Base-by-base conservation (phyloP, 2,797 vertebrate genomes). In the Amphiprion clarkii region DNA sequence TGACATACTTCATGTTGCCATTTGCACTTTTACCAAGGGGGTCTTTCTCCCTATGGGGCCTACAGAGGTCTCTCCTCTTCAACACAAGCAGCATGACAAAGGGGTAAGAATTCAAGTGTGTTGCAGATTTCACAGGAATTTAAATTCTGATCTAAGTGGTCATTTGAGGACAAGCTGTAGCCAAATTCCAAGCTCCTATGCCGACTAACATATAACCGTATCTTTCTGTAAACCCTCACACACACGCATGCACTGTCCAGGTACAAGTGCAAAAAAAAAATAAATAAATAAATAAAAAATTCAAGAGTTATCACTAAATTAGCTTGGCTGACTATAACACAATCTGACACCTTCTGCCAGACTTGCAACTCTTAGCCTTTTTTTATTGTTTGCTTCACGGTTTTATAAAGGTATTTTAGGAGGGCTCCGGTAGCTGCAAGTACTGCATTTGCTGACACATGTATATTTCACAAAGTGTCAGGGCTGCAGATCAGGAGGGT, bases 281-380 rank as follows among this genome's bases (percentile, higher is more conserved):
- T 23, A 23, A 23, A 23, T 23, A 23, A 23, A 71, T 44, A 54
- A 23, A 31, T 62, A 48, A 72, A 80, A 72, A 73, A 57, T 46
- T 51, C 63, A 71, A 68, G 73, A 78, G 81, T 83, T 90, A 89
- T 74, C 4, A 64, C 67, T 74, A 88, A 90, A 89, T 91, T 84
- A 89, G 65, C 85, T 78, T 60, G 67, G 86, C 85, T 88, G 90
- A 89, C 86, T 89, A 70, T 74, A 91, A 87, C 88, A 89, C 77
- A 87, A 90, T 92, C 76, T 90, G 92, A 95, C 89, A 92, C 88
- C 81, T 87, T 85, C 69, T 91, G 90, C 90, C 82, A 92, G 83
- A 85, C 88, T 90, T 94, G 90, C 93, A 92, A 82, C 76, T 87
- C 84, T 72, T 83, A 61, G 71, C 59, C 65, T 82, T 87, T 90